Conservation (phyloP, 2,888 invertebrate species). For the Calameuta idolon region DNA sequence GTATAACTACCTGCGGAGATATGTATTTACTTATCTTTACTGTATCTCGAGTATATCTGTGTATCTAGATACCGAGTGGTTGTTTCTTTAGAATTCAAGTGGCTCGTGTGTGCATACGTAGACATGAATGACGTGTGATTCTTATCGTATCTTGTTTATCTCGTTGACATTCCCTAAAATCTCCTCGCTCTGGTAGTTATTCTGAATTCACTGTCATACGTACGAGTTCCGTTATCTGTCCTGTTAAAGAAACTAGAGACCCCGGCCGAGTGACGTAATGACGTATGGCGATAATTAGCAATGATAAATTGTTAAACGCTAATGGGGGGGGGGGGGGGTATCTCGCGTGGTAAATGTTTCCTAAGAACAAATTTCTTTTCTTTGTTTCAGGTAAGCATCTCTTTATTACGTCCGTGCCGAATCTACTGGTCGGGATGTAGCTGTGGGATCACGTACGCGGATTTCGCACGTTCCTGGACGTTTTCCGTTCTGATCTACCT, state of each 20-base stretch:
- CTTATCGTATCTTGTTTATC: not conserved
- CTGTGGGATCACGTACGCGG: not conserved
- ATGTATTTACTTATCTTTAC: not conserved
- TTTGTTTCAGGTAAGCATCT: slow-evolving; percentile 37
- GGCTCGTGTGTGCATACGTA: not conserved
- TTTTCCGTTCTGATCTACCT: not conserved
- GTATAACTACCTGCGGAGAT: not conserved
- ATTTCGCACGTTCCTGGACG: not conserved
- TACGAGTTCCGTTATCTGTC: not conserved
- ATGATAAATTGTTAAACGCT: not conserved
- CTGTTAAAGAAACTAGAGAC: not conserved
- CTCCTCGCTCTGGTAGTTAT: not conserved
- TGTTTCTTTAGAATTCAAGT: not conserved
- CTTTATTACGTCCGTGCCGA: slow-evolving; percentile 14
- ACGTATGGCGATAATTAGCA: not conserved
- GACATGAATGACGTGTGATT: not conserved
- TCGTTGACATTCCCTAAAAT: not conserved
- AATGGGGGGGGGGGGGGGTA: not conserved
- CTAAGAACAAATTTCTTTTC: slow-evolving; percentile 7
- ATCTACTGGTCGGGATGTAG: not conserved
- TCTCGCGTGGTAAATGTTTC: not conserved
- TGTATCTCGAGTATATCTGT: not conserved
- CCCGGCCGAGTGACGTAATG: not conserved
- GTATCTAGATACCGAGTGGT: not conserved
- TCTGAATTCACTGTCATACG: not conserved